Evolutionary conservation across 2,113 vertebrate genomes (phyloP), one percentile per base, ranked within the genome.

Genomic region (Sander vitreus): DNA sequence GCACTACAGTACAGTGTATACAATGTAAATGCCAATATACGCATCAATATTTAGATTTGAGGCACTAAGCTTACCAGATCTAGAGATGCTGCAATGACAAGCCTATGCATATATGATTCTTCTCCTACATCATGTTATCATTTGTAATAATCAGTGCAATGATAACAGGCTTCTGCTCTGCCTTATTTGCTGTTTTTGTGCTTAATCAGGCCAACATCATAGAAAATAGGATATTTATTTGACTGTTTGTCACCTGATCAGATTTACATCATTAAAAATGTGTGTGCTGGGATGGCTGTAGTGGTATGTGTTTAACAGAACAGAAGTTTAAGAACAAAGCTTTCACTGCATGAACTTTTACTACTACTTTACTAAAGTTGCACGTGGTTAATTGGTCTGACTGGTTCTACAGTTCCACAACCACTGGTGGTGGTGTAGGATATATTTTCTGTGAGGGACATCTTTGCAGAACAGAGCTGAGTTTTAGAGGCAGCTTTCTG

Each of bases 401-500:
- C 43, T n/a, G 13, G 18, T 50, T 21, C 54, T 5, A 21, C 43
- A 48, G 39, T 39, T 39, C 39, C 9, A 39, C 39, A 10, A 39
- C 33, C 10, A 39, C 18, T 55, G 36, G 43, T 19, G 25, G 7
- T 68, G 47, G 39, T 39, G 39, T 39, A 39, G 39, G 9, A 39
- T 39, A 39, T 39, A 1, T 72, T 57, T 39, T 12, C 6, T 33
- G n/a, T 45, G 18, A 23, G 10, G 3, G 39, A 43, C 48, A 57
- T 65, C 33, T 64, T 47, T 73, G 21, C 45, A n/a, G n/a, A n/a
- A 21, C 50, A 68, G 48, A 67, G 30, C 47, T 21, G 60, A 21
- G 33, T 67, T 60, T 73, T 33, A n/a, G 30, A 74, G 18, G 27
- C 59, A 23, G 45, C 18, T 53, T 71, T 66, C 33, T 43, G 48